A percentile compares a stretch with the other conserved stretches of the same genome.
Conservation (phyloP, 2,113 vertebrate species). For the Papio anubis region DNA sequence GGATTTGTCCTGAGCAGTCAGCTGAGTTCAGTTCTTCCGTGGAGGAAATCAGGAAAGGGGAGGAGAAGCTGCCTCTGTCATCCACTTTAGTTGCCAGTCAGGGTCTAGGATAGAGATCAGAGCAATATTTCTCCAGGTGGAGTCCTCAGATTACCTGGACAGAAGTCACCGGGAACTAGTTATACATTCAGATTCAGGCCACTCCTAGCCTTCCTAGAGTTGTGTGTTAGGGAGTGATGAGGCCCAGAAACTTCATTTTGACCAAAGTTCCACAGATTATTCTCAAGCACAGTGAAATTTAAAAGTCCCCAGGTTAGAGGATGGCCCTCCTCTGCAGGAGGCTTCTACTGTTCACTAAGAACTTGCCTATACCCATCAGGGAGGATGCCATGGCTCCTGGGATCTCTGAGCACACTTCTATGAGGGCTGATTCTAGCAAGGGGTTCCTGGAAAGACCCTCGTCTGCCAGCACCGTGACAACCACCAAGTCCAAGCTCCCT, state of each 20-base stretch:
- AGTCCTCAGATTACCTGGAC: neutral
- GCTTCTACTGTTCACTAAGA: neutral
- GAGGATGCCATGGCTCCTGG: slow-evolving; percentile 81
- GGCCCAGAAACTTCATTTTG: slow-evolving; percentile 5
- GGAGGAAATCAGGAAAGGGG: neutral
- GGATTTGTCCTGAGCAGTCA: neutral
- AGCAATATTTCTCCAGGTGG: neutral
- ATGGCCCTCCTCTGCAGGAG: neutral
- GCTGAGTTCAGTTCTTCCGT: neutral
- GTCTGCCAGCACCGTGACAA: slow-evolving; percentile 49
- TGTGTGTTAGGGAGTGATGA: neutral
- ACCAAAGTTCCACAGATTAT: neutral
- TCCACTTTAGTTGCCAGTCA: neutral
- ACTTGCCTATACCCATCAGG: slow-evolving; percentile 43
- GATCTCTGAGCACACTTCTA: slow-evolving; percentile 54
- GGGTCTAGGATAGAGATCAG: neutral
- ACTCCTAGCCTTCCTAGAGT: neutral
- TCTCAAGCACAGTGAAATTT: neutral
- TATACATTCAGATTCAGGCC: neutral
- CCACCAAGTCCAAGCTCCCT: slow-evolving; percentile 74
- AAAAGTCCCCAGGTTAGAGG: neutral
- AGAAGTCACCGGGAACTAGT: neutral
- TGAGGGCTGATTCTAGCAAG: neutral
- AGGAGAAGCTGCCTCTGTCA: neutral
- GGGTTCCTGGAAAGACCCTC: slow-evolving; percentile 56